These are phyloP conservation scores for Morphnarchus princeps DNA, from an alignment of 2,113 vertebrate species.

Conservation along the genomic window DNA sequence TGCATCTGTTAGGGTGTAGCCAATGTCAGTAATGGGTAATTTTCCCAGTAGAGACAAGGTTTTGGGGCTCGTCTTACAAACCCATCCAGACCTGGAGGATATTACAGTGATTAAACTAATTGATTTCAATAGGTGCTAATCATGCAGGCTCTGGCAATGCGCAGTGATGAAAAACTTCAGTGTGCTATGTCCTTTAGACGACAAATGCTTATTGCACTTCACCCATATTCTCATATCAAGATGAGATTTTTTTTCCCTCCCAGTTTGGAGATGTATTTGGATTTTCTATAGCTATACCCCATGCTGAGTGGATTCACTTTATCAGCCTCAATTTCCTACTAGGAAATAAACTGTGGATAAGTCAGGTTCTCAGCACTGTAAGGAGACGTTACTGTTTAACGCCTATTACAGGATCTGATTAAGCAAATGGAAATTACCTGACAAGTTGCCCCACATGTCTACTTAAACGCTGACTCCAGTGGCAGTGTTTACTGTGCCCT, in stretches of 20 bases:
- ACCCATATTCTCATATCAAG: background rate
- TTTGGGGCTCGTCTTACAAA: conserved; percentile 37
- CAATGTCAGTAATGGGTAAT: conserved; percentile 42
- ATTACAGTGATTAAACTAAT: conserved; percentile 51
- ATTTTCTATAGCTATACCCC: background rate
- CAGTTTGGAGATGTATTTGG: background rate
- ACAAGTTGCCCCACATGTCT: conserved; percentile 30
- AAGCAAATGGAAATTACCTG: conserved; percentile 33
- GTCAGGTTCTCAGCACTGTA: background rate
- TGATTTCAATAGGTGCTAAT: conserved; percentile 52
- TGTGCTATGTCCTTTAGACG: background rate
- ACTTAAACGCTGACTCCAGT: background rate
- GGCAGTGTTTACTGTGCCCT: background rate
- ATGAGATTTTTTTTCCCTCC: background rate
- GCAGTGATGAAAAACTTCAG: background rate
- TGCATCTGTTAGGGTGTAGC: conserved; percentile 63
- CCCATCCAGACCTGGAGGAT: conserved; percentile 11
- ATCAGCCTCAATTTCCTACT: background rate
- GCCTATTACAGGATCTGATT: background rate
- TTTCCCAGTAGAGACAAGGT: conserved; percentile 22
- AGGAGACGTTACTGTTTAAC: background rate
- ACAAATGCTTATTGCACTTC: background rate
- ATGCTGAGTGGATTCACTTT: background rate
- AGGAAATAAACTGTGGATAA: background rate
- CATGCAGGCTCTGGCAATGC: background rate